Base-by-base conservation (phyloP, 1,140 invertebrate genomes). In the Potamilus streckersoni region DNA sequence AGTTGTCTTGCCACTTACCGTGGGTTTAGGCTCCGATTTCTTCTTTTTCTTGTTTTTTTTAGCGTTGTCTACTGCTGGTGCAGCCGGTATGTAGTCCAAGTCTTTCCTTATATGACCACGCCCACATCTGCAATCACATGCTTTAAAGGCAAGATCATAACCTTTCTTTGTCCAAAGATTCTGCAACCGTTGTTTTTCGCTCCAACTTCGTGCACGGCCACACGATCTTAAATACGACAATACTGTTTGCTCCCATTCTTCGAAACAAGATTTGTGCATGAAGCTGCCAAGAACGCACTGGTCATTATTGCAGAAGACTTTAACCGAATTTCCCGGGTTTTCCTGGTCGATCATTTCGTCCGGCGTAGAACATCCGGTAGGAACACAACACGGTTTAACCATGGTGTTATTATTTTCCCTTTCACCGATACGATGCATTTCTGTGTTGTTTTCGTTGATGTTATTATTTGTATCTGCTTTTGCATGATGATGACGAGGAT, bases 111-210 rank as follows among this genome's bases (percentile, higher is more conserved):
- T 88, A 87, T 98, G 96, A 1, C 97, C 97, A 12, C 96, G 92
- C 0, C 95, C 95, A 90, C 97, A 93, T 68, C 89, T 89, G 80
- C 92, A 93, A 94, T 83, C 94, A 93, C 92, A 97, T 94, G 81
- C 94, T 93, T 92, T 96, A 95, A 63, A 96, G 56, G 96, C 96
- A 86, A 98, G 90, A 89, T 99, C 97, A 91, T 98, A 98, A 17
- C 96, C 97, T 89, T 97, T 97, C 90, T 98, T 98, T 60, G 96
- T 98, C 97, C 97, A 99, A 72, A 99, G 91, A 88, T 98, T 97
- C 90, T 98, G 96, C 79, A 95, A 93, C 20, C 96, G 92, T 89
- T 98, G 96, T 65, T 96, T 92, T 87, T 98, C 96, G 38, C 95
- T 96, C 97, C 97, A 98, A 70, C 94, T 96, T 20, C 96, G 92